Evolutionary conservation across 1,140 invertebrate species (phyloP).

Genomic region (Micrasema minimum): DNA sequence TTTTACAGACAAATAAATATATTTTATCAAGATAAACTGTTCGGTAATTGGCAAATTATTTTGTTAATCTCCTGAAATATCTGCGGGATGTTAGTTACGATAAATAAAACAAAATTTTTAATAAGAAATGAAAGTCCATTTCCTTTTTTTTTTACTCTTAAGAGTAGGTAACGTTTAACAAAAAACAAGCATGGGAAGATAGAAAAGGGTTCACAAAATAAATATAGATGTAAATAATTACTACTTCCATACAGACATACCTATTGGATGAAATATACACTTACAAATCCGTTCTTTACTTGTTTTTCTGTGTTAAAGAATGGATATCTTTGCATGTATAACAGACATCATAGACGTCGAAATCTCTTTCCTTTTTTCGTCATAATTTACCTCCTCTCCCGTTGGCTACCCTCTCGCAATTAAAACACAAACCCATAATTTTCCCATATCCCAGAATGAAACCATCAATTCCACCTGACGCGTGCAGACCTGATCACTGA

Average conservation of each 20-base stretch:
- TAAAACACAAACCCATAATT: slow-evolving; percentile 47
- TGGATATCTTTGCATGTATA: slow-evolving; percentile 11
- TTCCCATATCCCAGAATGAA: slow-evolving; percentile 32
- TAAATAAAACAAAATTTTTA: too few species aligned
- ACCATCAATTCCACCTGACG: slow-evolving; percentile 41
- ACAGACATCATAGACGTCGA: slow-evolving; percentile 24
- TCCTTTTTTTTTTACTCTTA: too few species aligned
- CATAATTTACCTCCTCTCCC: slow-evolving; percentile 12
- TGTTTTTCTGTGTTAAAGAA: too few species aligned
- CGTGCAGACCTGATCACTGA: slow-evolving; percentile 31
- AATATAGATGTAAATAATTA: neutral
- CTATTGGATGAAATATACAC: neutral
- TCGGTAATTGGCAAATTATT: too few species aligned
- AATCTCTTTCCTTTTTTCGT: slow-evolving; percentile 12
- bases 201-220: neutral
- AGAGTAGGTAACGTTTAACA: too few species aligned
- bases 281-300: neutral
- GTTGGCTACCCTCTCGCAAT: slow-evolving; percentile 36
- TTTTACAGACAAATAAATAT: too few species aligned
- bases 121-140: too few species aligned
- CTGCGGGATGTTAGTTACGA: too few species aligned
- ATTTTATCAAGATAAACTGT: too few species aligned
- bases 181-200: too few species aligned
- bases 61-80: too few species aligned
- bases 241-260: neutral